Base-by-base conservation (phyloP, 2,888 invertebrate species). In the Xanthia togata region DNA sequence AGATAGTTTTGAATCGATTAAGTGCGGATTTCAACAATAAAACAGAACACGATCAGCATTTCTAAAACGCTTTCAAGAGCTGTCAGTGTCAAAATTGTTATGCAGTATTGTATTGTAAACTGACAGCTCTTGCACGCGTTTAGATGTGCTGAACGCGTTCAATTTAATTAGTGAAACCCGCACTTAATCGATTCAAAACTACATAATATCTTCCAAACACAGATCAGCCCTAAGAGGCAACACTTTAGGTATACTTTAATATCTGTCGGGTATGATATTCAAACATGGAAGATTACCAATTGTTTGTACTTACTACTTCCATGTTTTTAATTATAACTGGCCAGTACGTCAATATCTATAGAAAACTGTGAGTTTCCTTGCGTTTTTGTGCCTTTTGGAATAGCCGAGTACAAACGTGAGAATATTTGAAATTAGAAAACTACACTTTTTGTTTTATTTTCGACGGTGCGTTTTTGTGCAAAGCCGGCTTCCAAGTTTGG, bases 1-100 rank as follows among this genome's bases (percentile, higher is more conserved):
- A 20, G 6, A 69, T 64, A 23, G 57, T 69, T 68, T 78, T 53
- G 4, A 47, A 82, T 31, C 14, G n/a, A 73, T 35, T 20, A 12
- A n/a, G n/a, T n/a, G n/a, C n/a, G n/a, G n/a, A n/a, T n/a, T n/a
- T n/a, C n/a, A n/a, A n/a, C n/a, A n/a, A n/a, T n/a, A n/a, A n/a
- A n/a, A n/a, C n/a, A n/a, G n/a, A n/a, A n/a, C n/a, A n/a, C n/a
- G n/a, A n/a, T n/a, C n/a, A n/a, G n/a, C n/a, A n/a, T n/a, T n/a
- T n/a, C n/a, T n/a, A n/a, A n/a, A n/a, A n/a, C n/a, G n/a, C n/a
- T n/a, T n/a, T n/a, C n/a, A n/a, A n/a, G n/a, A n/a, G n/a, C n/a
- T n/a, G n/a, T n/a, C n/a, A n/a, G n/a, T n/a, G n/a, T n/a, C n/a
- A n/a, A n/a, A n/a, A n/a, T n/a, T n/a, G n/a, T n/a, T n/a, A n/a